Evolutionary conservation across 2,113 vertebrate species (phyloP).

Genomic region (Odobenus rosmarus): DNA sequence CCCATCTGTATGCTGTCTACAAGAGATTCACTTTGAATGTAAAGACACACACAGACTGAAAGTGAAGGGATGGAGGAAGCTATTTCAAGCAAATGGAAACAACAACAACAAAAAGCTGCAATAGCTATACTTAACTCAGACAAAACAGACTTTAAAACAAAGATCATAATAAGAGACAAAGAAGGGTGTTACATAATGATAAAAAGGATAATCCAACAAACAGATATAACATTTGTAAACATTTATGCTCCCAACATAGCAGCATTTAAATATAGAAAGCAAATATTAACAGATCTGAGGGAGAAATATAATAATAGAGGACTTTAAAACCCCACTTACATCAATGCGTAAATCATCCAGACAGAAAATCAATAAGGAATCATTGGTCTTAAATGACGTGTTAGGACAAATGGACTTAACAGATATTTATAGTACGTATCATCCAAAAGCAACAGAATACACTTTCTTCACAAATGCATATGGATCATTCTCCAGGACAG

Average conservation of each 20-base stretch:
- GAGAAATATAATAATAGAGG: neutral
- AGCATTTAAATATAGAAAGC: neutral
- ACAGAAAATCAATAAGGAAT: neutral
- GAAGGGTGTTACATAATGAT: neutral
- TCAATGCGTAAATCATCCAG: neutral
- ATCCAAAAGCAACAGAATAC: neutral
- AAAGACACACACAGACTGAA: neutral
- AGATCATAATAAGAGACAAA: neutral
- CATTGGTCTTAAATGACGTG: neutral
- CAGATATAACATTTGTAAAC: neutral
- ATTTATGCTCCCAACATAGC: neutral
- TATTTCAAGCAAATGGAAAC: neutral
- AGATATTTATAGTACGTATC: neutral
- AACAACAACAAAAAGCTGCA: neutral
- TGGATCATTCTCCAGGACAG: neutral
- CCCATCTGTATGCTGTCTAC: neutral
- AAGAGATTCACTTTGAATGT: neutral
- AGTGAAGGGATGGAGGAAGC: neutral
- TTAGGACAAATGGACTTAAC: neutral
- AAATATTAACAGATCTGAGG: neutral
- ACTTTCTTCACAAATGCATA: neutral
- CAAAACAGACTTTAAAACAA: neutral
- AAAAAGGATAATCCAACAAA: neutral
- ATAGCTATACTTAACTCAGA: neutral
- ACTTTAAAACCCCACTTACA: neutral